Percentiles rank a stretch among this genome's conserved stretches.
Conservation (phyloP, 2,888 invertebrate genomes). For the Pheosia tremula region DNA sequence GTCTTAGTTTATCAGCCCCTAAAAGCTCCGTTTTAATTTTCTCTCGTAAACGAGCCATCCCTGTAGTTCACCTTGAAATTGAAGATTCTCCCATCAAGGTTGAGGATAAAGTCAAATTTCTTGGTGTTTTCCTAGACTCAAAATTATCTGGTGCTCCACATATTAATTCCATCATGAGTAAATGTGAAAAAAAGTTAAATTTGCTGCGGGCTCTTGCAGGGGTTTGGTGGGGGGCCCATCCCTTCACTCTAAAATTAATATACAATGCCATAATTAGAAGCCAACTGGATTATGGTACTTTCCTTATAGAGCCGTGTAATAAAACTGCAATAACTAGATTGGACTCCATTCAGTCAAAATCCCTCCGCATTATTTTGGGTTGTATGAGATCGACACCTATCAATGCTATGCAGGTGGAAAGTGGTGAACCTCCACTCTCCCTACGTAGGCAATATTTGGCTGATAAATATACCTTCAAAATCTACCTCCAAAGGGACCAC, state of each 20-base stretch:
- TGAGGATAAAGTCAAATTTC: not conserved
- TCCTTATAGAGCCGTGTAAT: constrained; percentile 26
- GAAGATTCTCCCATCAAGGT: not conserved
- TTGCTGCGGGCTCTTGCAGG: constrained; percentile 21
- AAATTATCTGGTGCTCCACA: constrained; percentile 14
- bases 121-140: constrained; percentile 22
- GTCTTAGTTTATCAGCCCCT: constrained; percentile 10
- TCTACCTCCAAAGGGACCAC: too few relatives aligned
- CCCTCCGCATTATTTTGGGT: constrained; percentile 27
- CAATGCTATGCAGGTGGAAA: constrained; percentile 26
- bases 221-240: constrained; percentile 32
- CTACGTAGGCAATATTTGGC: constrained; percentile 1
- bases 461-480: not conserved
- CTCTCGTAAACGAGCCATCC: constrained; percentile 3
- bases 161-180: constrained; percentile 10
- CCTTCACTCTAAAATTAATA: constrained; percentile 21
- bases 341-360: constrained; percentile 29
- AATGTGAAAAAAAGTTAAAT: constrained; percentile 19
- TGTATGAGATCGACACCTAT: constrained; percentile 38
- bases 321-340: constrained; percentile 14
- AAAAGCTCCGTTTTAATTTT: constrained; percentile 14
- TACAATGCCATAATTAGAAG: constrained; percentile 32
- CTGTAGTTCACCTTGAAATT: not conserved
- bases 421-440: constrained; percentile 12
- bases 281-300: constrained; percentile 31